A percentile compares a stretch with the other conserved stretches of the same genome.
phyloP scores from a whole-genome alignment of 2,113 vertebrate genomes.

The Festucalex cinctus region DNA sequence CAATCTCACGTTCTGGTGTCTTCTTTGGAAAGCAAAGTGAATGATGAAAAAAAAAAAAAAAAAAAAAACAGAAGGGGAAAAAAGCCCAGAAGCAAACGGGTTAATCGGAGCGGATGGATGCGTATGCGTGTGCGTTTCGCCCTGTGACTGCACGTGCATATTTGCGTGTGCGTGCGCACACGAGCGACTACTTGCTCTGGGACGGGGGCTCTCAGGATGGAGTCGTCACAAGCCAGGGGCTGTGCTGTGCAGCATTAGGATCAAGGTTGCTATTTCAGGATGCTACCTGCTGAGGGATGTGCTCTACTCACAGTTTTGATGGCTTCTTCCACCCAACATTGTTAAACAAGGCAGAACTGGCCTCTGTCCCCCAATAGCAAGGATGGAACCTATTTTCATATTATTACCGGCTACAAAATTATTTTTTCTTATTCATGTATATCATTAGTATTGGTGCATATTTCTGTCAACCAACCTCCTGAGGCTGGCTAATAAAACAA shows the following conservation, averaged over 20 bases:
- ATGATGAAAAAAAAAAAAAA: no score
- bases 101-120: slow-evolving; percentile 33
- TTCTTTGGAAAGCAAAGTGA: slow-evolving; percentile 32
- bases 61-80: neutral
- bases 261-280: slow-evolving; percentile 72
- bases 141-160: slow-evolving; percentile 9
- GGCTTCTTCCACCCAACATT: slow-evolving; percentile 47
- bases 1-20: slow-evolving; percentile 29
- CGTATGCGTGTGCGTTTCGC: slow-evolving; percentile 12
- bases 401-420: slow-evolving; percentile 7
- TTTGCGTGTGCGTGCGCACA: slow-evolving; percentile 19
- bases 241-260: slow-evolving; percentile 71
- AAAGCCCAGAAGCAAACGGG: slow-evolving; percentile 22
- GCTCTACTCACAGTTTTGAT: slow-evolving; percentile 59
- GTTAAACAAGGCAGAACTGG: slow-evolving; percentile 44
- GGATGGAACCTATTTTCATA: slow-evolving; percentile 16
- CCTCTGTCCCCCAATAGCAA: slow-evolving; percentile 16
- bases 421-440: slow-evolving; percentile 8
- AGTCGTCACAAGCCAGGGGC: slow-evolving; percentile 58
- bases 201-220: slow-evolving; percentile 59
- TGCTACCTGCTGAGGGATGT: slow-evolving; percentile 70
- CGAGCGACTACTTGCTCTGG: slow-evolving; percentile 40
- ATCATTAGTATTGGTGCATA: neutral
- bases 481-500: neutral
- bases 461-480: neutral